Evolutionary conservation across 2,888 invertebrate species (phyloP).

Genomic region (Drosophila trichaetosa): DNA sequence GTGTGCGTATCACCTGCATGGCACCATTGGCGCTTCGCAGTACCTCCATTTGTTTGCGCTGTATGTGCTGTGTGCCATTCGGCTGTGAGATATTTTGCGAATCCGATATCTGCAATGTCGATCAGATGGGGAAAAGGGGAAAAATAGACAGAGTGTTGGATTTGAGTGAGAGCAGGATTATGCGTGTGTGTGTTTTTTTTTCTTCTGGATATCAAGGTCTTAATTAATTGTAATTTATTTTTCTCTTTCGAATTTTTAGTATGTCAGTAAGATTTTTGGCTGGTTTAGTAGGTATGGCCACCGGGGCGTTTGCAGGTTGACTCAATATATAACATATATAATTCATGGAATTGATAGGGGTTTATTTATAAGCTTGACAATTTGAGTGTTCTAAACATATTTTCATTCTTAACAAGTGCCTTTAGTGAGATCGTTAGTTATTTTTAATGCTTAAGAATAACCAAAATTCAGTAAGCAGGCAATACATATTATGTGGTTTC

Average conservation of each 20-base stretch:
- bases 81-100: constrained; percentile 85
- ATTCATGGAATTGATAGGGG: neutral
- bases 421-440: neutral
- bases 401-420: neutral
- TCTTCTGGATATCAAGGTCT: constrained; percentile 32
- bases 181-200: constrained; percentile 30
- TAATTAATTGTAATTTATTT: constrained; percentile 43
- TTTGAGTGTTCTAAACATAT: neutral
- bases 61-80: constrained; percentile 84
- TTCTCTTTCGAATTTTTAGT: constrained; percentile 8
- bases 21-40: constrained; percentile 88
- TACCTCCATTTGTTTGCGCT: constrained; percentile 88
- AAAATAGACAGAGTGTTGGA: constrained; percentile 59
- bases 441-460: neutral
- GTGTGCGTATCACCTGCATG: constrained; percentile 90
- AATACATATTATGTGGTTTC: neutral
- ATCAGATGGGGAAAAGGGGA: constrained; percentile 47
- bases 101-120: constrained; percentile 83
- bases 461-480: neutral
- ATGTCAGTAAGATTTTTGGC: constrained; percentile 40
- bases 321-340: neutral
- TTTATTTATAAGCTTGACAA: neutral
- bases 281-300: constrained; percentile 47
- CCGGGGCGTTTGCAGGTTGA: constrained; percentile 36
- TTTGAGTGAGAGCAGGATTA: constrained; percentile 64